phyloP scores from a whole-genome alignment of 1,140 invertebrate genomes.

The Heliconius hermathena region DNA sequence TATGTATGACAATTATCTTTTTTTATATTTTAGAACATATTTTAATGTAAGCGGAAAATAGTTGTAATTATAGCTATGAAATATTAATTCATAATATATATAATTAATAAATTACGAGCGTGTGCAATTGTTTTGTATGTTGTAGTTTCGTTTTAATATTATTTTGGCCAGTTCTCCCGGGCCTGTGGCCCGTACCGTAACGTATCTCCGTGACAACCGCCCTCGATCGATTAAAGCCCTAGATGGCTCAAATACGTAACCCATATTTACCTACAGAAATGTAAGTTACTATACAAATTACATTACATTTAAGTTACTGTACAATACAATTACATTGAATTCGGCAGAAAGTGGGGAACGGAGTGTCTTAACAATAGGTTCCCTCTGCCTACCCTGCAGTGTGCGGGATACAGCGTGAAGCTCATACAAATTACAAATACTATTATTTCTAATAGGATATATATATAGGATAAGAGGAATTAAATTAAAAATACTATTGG shows the following conservation, averaged over 20 bases:
- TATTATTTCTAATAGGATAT: not conserved
- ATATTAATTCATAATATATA: no score
- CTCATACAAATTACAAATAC: not conserved
- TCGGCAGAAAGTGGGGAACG: no score
- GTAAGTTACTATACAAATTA: not conserved
- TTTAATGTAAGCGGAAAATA: not conserved
- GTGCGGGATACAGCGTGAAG: no score
- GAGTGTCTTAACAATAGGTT: no score
- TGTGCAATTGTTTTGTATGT: not conserved
- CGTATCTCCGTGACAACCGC: conserved; percentile 45
- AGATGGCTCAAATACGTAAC: conserved; percentile 21
- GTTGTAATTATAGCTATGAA: no score
- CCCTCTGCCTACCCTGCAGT: no score
- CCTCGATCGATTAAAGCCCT: conserved; percentile 44
- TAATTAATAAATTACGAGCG: no score
- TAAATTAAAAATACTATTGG: not conserved
- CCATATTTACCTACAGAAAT: conserved; percentile 12
- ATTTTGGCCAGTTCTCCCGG: not conserved
- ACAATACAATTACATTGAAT: no score
- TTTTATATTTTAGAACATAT: not conserved
- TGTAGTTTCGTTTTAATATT: not conserved
- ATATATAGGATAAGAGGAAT: no score
- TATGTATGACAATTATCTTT: not conserved
- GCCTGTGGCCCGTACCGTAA: conserved; percentile 19
- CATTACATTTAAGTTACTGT: no score